Evolutionary conservation across 2,113 vertebrate genomes (phyloP), one percentile per base, ranked within the genome.

Genomic region (Polypterus bichir): DNA sequence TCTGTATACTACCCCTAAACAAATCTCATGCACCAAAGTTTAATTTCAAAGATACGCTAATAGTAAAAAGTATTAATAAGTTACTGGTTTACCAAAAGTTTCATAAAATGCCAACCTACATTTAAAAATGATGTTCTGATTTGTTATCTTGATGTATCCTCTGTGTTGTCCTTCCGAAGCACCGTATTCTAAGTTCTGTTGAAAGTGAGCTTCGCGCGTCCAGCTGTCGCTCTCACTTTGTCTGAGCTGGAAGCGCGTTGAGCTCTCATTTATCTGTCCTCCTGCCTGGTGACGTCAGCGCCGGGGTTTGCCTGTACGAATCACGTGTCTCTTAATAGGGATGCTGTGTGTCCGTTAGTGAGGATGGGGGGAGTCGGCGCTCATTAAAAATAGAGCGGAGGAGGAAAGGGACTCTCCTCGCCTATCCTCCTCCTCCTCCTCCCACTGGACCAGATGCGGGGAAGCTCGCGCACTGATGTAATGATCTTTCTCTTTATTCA

Each of bases 301-400:
- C 4, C 73, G 72, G 82, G 79, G 81, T 83, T 82, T 79, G 74
- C 77, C 79, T 73, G 64, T 55, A 73, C 78, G 77, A 76, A 66
- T 77, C 85, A 75, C 70, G 72, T 69, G 65, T 72, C 74, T 61
- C 63, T 76, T 78, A 75, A 77, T 82, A 79, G 82, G 3, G 46
- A 11, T 68, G 74, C 72, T 64, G 61, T 76, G 78, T 59, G 65
- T 63, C 68, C 44, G 62, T 62, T 68, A 67, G 54, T 10, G 44
- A 48, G 52, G 48, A 11, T 49, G 55, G 49, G 48, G 48, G 58
- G 55, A 11, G 62, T 46, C 51, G 11, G 52, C 44, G n/a, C 46
- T 73, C 75, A 72, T 78, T 76, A 59, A 68, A 77, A 72, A 69
- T 62, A 72, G 71, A 68, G 71, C 60, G 65, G 62, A 70, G 69